Base-by-base conservation (phyloP, 1,140 invertebrate species). In the Meloidogyne exigua region DNA sequence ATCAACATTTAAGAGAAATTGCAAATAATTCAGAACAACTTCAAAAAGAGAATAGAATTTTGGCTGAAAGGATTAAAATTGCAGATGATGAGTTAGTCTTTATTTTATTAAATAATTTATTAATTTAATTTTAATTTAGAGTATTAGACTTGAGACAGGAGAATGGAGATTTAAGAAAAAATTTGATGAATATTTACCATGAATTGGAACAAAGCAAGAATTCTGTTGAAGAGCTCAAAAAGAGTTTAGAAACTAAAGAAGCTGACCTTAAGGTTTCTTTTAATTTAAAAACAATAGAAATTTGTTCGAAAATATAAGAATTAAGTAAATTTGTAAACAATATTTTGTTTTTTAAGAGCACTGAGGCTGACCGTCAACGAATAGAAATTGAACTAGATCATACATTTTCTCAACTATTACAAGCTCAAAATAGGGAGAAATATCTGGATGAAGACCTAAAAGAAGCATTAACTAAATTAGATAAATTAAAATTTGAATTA, bases 391-490 rank as follows among this genome's bases (percentile, higher is more conserved):
- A 73, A 21, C 23, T 66, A n/a, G 57, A 32, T 13, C 21, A 73
- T 13, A 36, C 49, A 25, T 18, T 73, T 36, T 42, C 28, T 65
- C 28, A 73, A 57, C 65, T 73, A 65, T 62, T 49, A 7, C 42
- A 73, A 65, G 39, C 57, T 62, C 72, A 64, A 39, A 73, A 73
- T 39, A 73, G 21, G 32, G 72, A 73, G 18, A 73, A 64, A 36
- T 73, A 73, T 73, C 21, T 73, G 72, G 72, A 73, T 18, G 57
- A 73, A 32, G 72, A 73, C 13, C 12, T 73, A 36, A 73, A 73
- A 12, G 72, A 73, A 62, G 49, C 72, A 11, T 67, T 69, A 10
- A 36, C 25, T n/a, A 57, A 70, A 63, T n/a, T 71, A 44, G 68
- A 76, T n/a, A 42, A 62, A 23, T 26, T 76, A 1, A 63, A 72